Conservation (phyloP, 2,888 invertebrate species). For the Leptinotarsa tumamoca region DNA sequence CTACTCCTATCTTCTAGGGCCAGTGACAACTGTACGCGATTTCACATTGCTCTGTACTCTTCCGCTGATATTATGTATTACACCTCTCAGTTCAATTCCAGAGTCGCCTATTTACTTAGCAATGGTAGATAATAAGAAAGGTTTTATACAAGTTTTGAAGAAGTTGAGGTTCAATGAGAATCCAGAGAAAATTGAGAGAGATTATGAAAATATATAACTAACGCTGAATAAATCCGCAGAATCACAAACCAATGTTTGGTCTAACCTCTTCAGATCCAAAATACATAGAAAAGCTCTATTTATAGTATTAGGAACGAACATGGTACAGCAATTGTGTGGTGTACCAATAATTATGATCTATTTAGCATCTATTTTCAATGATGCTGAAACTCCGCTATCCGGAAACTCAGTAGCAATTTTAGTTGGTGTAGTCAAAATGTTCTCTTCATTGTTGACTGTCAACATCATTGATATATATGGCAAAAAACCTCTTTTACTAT, state of each 20-base stretch:
- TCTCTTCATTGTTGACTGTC: conserved; percentile 76
- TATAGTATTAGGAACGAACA: conserved; percentile 80
- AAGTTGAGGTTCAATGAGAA: conserved; percentile 34
- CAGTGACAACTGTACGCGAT: conserved; percentile 37
- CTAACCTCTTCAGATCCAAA: conserved; percentile 31
- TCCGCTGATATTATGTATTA: conserved; percentile 39
- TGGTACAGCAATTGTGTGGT: conserved; percentile 84
- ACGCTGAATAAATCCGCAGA: conserved; percentile 28
- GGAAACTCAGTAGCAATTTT: conserved; percentile 78
- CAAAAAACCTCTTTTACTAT: conserved; percentile 75
- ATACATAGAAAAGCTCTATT: conserved; percentile 69
- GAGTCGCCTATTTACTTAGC: conserved; percentile 49
- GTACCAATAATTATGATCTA: conserved; percentile 84
- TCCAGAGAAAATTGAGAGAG: conserved; percentile 34
- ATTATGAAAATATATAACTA: conserved; percentile 38
- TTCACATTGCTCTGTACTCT: conserved; percentile 41
- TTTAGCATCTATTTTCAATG: conserved; percentile 76
- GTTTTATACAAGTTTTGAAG: conserved; percentile 70
- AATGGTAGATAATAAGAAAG: conserved; percentile 67
- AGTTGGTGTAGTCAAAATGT: conserved; percentile 81
- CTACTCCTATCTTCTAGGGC: conserved; percentile 43
- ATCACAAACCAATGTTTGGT: conserved; percentile 18
- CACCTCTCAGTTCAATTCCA: conserved; percentile 34
- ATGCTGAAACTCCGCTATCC: conserved; percentile 74
- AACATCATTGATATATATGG: conserved; percentile 81